Evolutionary conservation across 2,797 vertebrate species (phyloP), one percentile per base, ranked within the genome.

Genomic region (Tinamus major): DNA sequence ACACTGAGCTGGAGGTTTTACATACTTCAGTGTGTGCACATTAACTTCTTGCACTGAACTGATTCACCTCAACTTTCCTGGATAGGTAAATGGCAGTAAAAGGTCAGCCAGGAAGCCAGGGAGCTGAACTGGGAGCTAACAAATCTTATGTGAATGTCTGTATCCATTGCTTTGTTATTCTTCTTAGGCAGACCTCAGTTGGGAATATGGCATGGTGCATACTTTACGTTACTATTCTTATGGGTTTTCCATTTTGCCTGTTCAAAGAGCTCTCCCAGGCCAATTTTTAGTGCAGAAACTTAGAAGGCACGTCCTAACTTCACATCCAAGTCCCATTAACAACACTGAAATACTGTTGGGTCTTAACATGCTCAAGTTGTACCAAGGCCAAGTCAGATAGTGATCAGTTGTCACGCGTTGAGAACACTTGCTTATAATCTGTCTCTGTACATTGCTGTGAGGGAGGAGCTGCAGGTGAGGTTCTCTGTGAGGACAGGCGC

Each of bases 341-440:
- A 76, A 5, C 31, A n/a, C 3, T 58, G 39, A 91, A 90, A 85
- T 68, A 69, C 56, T 79, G 41, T 94, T 78, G 85, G 83, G 85
- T 91, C 91, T 89, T 72, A 79, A 92, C 87, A 92, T 0, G 93
- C 59, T 88, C 33, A 41, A 42, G 37, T 59, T 87, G 70, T 81
- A 63, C 44, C 55, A 69, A 86, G 35, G 78, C 70, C 87, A 95
- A 89, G 61, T 59, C 77, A 93, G 87, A 79, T 63, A 95, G 53
- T 33, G 79, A 91, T 96, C 79, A 77, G n/a, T 53, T 91, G 76
- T 92, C 80, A 55, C 53, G 61, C 44, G 84, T 82, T 77, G 74
- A 86, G 83, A 86, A 87, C 53, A 53, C 72, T 90, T 91, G 68
- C 87, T 87, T 61, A 37, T 91, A 79, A 70, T 82, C 58, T 41